A percentile compares a stretch with the other conserved stretches of the same genome.
phyloP scores from a whole-genome alignment of 2,113 vertebrate species.

The Aptenodytes patagonicus region DNA sequence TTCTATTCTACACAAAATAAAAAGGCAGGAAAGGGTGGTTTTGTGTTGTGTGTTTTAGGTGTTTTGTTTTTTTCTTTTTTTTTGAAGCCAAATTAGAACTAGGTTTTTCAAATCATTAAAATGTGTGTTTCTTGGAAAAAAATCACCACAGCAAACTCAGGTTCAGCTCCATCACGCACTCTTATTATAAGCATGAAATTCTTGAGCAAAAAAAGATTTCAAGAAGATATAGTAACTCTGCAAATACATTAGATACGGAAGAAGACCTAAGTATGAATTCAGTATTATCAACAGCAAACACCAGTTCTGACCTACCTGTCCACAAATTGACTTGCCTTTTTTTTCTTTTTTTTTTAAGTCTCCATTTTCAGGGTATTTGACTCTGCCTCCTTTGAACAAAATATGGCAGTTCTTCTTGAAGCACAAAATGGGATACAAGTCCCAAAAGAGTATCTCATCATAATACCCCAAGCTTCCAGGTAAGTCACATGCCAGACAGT shows the following conservation, averaged over 20 bases:
- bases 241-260: neutral
- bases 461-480: neutral
- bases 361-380: neutral
- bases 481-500: neutral
- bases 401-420: neutral
- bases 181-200: neutral
- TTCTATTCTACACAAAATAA: slow-evolving; percentile 6
- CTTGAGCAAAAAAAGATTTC: neutral
- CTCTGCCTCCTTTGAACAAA: neutral
- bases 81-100: neutral
- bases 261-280: neutral
- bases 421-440: neutral
- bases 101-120: neutral
- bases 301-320: neutral
- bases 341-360: neutral
- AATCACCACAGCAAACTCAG: neutral
- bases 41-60: neutral
- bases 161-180: neutral
- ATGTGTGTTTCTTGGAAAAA: neutral
- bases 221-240: neutral
- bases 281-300: neutral
- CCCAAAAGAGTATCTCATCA: neutral
- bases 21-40: slow-evolving; percentile 52
- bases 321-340: neutral
- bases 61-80: neutral